A percentile compares a stretch with the other conserved stretches of the same genome.
phyloP scores from a whole-genome alignment of 2,113 vertebrate species.

The Chamaea fasciata region DNA sequence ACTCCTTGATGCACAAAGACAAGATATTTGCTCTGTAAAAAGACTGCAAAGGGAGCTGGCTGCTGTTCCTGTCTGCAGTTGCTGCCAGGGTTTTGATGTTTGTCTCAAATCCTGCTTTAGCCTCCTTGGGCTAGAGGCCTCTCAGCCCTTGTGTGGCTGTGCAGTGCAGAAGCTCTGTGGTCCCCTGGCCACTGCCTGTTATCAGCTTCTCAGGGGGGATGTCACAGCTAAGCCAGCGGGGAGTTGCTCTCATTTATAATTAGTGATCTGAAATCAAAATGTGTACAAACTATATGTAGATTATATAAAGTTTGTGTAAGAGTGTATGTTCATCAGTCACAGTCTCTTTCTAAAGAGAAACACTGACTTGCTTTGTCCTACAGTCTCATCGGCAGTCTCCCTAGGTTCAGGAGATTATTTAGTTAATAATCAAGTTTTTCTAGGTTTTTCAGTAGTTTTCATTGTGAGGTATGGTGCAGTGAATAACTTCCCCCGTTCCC shows the following conservation, averaged over 20 bases:
- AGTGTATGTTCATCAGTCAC: neutral
- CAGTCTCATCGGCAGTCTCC: neutral
- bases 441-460: neutral
- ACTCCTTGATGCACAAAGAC: neutral
- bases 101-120: neutral
- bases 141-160: neutral
- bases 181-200: neutral
- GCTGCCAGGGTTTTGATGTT: neutral
- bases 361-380: neutral
- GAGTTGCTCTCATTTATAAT: neutral
- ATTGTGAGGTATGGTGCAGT: neutral
- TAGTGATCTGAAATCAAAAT: neutral
- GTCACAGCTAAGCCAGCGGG: neutral
- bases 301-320: neutral
- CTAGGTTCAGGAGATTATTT: neutral
- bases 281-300: neutral
- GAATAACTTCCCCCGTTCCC: neutral
- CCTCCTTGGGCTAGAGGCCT: neutral
- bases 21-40: neutral
- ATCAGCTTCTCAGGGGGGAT: neutral
- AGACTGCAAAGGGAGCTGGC: neutral
- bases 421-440: neutral
- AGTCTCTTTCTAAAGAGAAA: neutral
- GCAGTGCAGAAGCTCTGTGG: neutral
- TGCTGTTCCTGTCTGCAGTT: neutral